These are phyloP conservation scores for Sebastolobus altivelis DNA, from an alignment of 2,797 vertebrate genomes.

Conservation along the genomic window DNA sequence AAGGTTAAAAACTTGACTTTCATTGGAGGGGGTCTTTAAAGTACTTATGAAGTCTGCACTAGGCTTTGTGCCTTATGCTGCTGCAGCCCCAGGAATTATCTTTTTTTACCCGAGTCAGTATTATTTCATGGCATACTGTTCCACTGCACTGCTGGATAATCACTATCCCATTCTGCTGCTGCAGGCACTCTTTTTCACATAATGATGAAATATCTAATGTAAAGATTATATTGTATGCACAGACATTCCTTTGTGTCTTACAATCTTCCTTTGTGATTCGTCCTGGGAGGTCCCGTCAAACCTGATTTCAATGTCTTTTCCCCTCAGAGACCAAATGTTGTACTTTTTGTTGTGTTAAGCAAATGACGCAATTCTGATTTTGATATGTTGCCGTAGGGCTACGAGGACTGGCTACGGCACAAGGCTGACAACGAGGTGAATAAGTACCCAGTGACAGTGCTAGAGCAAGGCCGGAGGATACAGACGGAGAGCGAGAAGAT, in stretches of 20 bases:
- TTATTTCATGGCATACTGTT: slow-evolving; percentile 49
- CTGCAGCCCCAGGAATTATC: slow-evolving; percentile 39
- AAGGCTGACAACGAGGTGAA: slow-evolving; percentile 98
- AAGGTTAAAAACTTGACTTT: not conserved
- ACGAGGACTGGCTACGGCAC: slow-evolving; percentile 98
- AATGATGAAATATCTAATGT: slow-evolving; percentile 25
- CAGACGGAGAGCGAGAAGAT: slow-evolving; percentile 95
- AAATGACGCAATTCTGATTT: slow-evolving; percentile 42
- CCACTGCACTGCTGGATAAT: slow-evolving; percentile 38
- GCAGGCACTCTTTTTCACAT: slow-evolving; percentile 31
- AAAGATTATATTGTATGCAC: slow-evolving; percentile 17
- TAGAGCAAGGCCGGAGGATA: slow-evolving; percentile 88
- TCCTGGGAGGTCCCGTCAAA: slow-evolving; percentile 6
- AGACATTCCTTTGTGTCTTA: slow-evolving; percentile 16
- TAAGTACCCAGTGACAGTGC: slow-evolving; percentile 91
- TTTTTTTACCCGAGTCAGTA: slow-evolving; percentile 42
- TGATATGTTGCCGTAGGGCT: slow-evolving; percentile 85
- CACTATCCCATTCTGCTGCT: slow-evolving; percentile 35
- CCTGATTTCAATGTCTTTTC: slow-evolving; percentile 10
- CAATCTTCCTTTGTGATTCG: slow-evolving; percentile 9
- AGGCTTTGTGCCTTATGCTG: slow-evolving; percentile 35
- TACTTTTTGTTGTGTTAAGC: slow-evolving; percentile 25
- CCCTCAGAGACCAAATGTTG: not conserved
- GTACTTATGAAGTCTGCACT: slow-evolving; percentile 46
- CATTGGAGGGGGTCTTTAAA: not conserved